Conservation (phyloP, 2,113 vertebrate species). For the Piaya cayana region DNA sequence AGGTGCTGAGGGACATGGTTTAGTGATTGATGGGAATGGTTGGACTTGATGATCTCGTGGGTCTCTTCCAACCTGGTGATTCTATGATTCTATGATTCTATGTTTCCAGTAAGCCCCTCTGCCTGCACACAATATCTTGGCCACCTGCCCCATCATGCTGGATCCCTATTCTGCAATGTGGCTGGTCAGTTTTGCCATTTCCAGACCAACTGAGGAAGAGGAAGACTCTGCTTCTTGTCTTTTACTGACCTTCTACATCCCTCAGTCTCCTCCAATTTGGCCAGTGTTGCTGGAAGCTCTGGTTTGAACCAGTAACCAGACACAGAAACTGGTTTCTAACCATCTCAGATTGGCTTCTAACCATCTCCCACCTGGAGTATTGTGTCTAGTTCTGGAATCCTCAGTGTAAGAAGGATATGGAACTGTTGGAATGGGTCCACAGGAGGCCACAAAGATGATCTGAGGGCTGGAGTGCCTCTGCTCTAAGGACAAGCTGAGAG, state of each 20-base stretch:
- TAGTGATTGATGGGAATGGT: no score
- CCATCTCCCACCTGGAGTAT: no score
- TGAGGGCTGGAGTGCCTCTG: no score
- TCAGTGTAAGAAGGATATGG: no score
- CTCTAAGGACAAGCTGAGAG: no score
- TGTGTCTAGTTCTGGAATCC: no score
- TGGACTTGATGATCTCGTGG: no score
- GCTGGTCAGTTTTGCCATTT: background rate
- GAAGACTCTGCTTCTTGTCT: background rate
- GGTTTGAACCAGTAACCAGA: background rate
- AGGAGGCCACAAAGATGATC: no score
- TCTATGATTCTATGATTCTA: no score
- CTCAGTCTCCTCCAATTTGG: background rate
- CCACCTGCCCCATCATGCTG: accelerated
- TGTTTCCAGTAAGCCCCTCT: background rate
- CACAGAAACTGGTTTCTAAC: background rate
- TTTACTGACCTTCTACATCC: background rate
- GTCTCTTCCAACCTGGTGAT: no score
- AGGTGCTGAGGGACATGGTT: no score
- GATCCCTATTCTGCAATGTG: background rate
- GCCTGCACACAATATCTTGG: background rate
- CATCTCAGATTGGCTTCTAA: background rate
- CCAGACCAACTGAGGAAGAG: background rate
- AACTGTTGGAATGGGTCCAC: no score
- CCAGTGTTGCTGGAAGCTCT: background rate